Evolutionary conservation across 2,113 vertebrate genomes (phyloP), one percentile per base, ranked within the genome.

Genomic region (Etia nguti): DNA sequence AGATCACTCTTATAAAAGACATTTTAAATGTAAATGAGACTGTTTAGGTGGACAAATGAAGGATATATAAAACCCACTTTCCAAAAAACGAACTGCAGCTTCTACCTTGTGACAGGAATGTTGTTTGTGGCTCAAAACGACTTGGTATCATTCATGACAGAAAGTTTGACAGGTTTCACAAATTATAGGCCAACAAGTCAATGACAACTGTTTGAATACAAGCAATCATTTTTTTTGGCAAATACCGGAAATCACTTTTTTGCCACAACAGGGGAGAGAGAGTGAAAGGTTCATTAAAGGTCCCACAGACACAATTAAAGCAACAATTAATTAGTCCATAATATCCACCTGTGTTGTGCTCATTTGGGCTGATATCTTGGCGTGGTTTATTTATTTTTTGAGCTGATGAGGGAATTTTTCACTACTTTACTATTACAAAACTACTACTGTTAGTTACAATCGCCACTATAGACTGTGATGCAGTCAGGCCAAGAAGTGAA

Each of bases 211-310:
- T 36, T 10, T 36, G 59, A 11, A 62, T 36, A 62, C 59, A 62
- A 62, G 0, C 59, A 34, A 11, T 62, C 6, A 6, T 34, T 34
- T 2, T 2, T 24, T 12, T 2, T 10, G 1, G 3, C 1, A 22
- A 29, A 59, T 9, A 59, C 56, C 8, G 1, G 55, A 57, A 57
- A 57, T 57, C 26, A 31, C 15, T 31, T 34, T 34, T 34, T 60
- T 20, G 16, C 0, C 29, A 60, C 29, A 34, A 60, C 29, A 34
- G 29, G 57, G 26, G 16, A 26, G 15, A 60, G 57, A 60, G 29
- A 6, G 29, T 34, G 38, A 10, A 43, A 24, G 12, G 38, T 16
- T 9, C 65, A 70, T 70, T 24, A 43, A 43, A 70, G 65, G 36
- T n/a, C 65, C 65, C 38, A 70, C 4, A 43, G 12, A 15, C n/a